Percentiles rank a stretch among this genome's conserved stretches.
phyloP scores from a whole-genome alignment of 2,888 invertebrate species.

The Chymomyza fuscimana region DNA sequence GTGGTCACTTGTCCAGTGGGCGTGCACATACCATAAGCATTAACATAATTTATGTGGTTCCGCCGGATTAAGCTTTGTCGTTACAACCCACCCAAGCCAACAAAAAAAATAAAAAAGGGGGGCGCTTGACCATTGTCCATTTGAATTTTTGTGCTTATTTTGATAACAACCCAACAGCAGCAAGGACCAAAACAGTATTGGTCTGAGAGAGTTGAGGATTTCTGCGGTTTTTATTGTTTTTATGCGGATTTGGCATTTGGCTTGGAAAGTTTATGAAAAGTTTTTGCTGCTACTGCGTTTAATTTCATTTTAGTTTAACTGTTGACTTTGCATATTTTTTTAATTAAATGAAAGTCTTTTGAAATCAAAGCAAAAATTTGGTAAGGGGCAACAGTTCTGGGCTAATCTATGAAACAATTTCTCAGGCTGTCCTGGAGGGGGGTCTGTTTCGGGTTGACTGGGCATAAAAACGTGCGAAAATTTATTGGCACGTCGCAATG shows the following conservation, averaged over 20 bases:
- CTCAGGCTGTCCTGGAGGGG: conserved; percentile 51
- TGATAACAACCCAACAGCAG: conserved; percentile 60
- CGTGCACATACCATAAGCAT: conserved; percentile 75
- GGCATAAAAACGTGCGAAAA: conserved; percentile 79
- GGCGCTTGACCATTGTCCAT: conserved; percentile 60
- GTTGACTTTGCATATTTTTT: conserved; percentile 76
- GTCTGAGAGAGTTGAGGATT: conserved; percentile 31
- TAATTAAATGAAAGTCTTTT: conserved; percentile 66
- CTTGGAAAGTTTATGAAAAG: conserved; percentile 67
- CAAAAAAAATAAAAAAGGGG: conserved; percentile 42
- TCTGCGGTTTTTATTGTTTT: conserved; percentile 77
- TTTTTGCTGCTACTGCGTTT: conserved; percentile 37
- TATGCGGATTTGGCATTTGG: conserved; percentile 46
- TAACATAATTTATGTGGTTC: conserved; percentile 79
- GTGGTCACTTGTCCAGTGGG: conserved; percentile 54
- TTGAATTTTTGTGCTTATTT: conserved; percentile 61
- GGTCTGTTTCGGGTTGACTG: not conserved
- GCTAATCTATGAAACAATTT: conserved; percentile 71
- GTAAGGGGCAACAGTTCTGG: conserved; percentile 15
- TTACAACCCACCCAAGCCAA: conserved; percentile 1
- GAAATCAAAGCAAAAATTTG: conserved; percentile 51
- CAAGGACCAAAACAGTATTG: not conserved
- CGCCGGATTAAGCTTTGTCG: conserved; percentile 74
- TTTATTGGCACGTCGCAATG: conserved; percentile 69
- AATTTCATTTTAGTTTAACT: conserved; percentile 67